Evolutionary conservation across 1,140 invertebrate genomes (phyloP).

Genomic region (Drosophila leontia): DNA sequence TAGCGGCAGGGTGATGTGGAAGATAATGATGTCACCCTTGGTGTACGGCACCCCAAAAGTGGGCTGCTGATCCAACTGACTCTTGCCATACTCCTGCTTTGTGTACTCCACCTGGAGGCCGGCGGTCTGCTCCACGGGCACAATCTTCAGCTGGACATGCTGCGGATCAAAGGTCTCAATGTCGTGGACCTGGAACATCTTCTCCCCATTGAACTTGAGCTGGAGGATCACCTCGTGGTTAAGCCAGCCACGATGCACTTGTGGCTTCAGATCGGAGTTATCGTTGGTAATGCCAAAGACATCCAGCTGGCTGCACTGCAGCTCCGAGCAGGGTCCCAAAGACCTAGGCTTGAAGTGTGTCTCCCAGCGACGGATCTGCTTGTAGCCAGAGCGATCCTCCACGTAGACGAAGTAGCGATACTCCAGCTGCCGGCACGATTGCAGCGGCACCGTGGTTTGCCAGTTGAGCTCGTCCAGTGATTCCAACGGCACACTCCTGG

Average conservation of each 20-base stretch:
- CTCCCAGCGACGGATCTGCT: conserved; percentile 90
- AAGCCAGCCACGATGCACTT: conserved; percentile 91
- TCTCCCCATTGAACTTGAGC: conserved; percentile 88
- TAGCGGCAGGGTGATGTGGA: conserved; percentile 86
- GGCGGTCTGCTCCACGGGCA: conserved; percentile 68
- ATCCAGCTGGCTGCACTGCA: conserved; percentile 78
- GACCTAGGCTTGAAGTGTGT: conserved; percentile 88
- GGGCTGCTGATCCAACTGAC: conserved; percentile 66
- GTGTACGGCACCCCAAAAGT: conserved; percentile 67
- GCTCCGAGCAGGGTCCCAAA: conserved; percentile 43
- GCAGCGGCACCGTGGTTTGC: conserved; percentile 85
- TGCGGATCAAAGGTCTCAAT: conserved; percentile 81
- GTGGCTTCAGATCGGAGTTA: conserved; percentile 80
- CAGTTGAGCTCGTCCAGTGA: conserved; percentile 78
- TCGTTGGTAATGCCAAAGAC: conserved; percentile 85
- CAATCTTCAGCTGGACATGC: conserved; percentile 71
- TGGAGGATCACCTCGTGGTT: conserved; percentile 92
- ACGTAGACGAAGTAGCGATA: conserved; percentile 90
- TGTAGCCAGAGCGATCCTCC: conserved; percentile 66
- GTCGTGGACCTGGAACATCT: conserved; percentile 83
- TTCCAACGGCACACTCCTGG: conserved; percentile 80
- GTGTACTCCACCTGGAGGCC: conserved; percentile 73
- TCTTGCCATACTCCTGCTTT: conserved; percentile 72
- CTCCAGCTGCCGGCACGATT: conserved; percentile 87
- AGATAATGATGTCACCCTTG: conserved; percentile 74